Evolutionary conservation across 2,797 vertebrate species (phyloP).

Genomic region (Mallotus villosus): DNA sequence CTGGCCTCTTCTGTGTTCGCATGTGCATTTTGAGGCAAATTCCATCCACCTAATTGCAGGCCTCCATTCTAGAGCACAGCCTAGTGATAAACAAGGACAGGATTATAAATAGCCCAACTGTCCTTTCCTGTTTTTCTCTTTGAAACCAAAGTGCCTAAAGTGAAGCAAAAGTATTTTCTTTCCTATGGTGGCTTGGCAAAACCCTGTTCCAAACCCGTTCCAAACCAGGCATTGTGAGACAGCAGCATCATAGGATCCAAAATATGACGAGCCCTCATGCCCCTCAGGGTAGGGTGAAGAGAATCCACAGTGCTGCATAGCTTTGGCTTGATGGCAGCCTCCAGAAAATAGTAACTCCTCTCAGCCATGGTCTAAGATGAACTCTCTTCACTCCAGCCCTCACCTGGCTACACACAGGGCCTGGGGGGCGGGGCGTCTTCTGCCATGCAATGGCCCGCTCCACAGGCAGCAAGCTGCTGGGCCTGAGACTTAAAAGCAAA

Average conservation of each 20-base stretch:
- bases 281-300: too few relatives aligned
- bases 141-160: constrained; percentile 19
- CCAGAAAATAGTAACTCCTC: too few relatives aligned
- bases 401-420: constrained; percentile 51
- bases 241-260: too few relatives aligned
- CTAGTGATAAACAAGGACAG: constrained; percentile 3
- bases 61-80: background rate
- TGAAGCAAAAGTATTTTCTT: constrained; percentile 13
- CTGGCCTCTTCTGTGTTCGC: background rate
- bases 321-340: too few relatives aligned
- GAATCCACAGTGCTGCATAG: too few relatives aligned
- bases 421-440: constrained; percentile 53
- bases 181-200: background rate
- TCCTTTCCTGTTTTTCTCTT: constrained; percentile 18
- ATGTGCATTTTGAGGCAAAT: constrained; percentile 18
- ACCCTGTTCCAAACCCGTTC: background rate
- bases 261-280: too few relatives aligned
- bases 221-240: too few relatives aligned
- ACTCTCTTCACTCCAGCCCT: constrained; percentile 37
- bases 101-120: constrained; percentile 23
- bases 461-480: constrained; percentile 3
- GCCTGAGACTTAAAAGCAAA: constrained; percentile 3
- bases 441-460: constrained; percentile 65
- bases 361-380: too few relatives aligned
- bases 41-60: constrained; percentile 16